A percentile compares a stretch with the other conserved stretches of the same genome.
phyloP scores from a whole-genome alignment of 2,113 vertebrate species.

The Electrona antarctica region DNA sequence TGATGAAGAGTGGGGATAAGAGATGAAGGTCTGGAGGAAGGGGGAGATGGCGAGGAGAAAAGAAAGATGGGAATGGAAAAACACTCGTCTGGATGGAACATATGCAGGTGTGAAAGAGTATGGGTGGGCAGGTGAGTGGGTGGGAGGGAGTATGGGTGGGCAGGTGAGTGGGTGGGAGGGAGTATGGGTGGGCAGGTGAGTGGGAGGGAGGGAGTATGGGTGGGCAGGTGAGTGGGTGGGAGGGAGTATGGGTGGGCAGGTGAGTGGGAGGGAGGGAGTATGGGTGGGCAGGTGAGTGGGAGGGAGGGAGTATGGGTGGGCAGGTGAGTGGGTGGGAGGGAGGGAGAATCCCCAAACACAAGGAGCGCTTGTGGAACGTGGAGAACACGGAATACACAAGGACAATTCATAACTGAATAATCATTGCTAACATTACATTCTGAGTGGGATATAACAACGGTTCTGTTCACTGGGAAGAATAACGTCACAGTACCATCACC shows the following conservation, averaged over 20 bases:
- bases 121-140: background rate
- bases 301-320: background rate
- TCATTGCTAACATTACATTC: too few relatives aligned
- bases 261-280: background rate
- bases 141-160: too few relatives aligned
- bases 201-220: too few relatives aligned
- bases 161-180: too few relatives aligned
- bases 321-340: background rate
- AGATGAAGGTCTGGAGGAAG: background rate
- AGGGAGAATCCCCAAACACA: background rate
- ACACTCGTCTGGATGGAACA: background rate
- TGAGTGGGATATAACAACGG: too few relatives aligned
- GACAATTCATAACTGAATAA: too few relatives aligned
- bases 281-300: background rate
- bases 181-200: too few relatives aligned
- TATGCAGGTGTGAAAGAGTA: background rate
- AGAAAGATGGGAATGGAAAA: slow-evolving; percentile 6
- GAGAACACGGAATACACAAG: too few relatives aligned
- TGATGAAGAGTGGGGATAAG: too few relatives aligned
- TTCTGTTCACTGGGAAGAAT: too few relatives aligned
- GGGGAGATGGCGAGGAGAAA: background rate
- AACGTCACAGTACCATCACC: background rate
- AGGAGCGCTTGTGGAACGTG: background rate
- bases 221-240: too few relatives aligned
- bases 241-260: too few relatives aligned